Percentiles rank a stretch among this genome's conserved stretches.
phyloP scores from a whole-genome alignment of 1,140 invertebrate genomes.

The Trichogramma pretiosum region DNA sequence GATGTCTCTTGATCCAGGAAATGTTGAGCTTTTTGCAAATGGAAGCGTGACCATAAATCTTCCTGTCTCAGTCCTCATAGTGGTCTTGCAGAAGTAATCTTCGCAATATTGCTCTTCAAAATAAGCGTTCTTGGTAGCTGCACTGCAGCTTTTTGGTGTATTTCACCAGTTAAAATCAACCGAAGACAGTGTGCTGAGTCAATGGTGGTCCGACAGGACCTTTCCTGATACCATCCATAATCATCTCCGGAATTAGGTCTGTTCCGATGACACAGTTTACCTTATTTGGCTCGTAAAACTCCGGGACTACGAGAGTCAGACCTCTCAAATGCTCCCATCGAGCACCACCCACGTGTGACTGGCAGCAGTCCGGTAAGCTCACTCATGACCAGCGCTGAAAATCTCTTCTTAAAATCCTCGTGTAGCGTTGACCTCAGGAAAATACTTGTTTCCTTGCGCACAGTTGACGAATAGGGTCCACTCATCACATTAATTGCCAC shows the following conservation, averaged over 20 bases:
- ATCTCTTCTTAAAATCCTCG: neutral
- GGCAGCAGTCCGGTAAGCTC: neutral
- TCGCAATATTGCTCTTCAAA: constrained; percentile 1
- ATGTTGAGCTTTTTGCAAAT: neutral
- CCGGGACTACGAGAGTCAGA: neutral
- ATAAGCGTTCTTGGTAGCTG: neutral
- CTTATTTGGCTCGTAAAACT: neutral
- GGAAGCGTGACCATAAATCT: neutral
- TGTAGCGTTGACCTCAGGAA: neutral
- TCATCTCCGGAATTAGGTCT: neutral
- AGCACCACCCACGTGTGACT: neutral
- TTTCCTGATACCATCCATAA: neutral
- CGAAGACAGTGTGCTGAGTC: neutral
- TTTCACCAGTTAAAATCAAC: neutral
- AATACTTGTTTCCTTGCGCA: neutral
- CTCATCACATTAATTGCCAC: no score
- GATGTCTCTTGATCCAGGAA: neutral
- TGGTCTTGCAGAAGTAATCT: constrained; percentile 1
- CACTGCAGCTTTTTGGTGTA: neutral
- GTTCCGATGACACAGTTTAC: neutral
- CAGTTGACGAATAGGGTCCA: neutral
- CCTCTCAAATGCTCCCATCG: neutral
- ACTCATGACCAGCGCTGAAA: neutral
- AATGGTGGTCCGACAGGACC: neutral
- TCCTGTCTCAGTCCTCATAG: neutral